A percentile compares a stretch with the other conserved stretches of the same genome.
phyloP scores from a whole-genome alignment of 2,888 invertebrate species.

The Andricus quercusramuli region DNA sequence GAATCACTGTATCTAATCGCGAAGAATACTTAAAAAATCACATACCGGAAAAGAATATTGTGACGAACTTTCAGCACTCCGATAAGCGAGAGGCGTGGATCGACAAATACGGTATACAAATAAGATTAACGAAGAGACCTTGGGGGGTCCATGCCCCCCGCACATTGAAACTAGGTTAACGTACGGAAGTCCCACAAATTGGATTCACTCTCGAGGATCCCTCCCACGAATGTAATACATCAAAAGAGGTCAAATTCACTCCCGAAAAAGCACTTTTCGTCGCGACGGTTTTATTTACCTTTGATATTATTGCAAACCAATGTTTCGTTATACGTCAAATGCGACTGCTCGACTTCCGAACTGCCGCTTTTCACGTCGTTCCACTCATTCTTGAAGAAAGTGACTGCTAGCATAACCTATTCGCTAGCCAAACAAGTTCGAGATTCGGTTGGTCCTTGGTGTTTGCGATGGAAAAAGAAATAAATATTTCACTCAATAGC shows the following conservation, averaged over 20 bases:
- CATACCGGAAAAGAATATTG: not conserved
- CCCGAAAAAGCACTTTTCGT: not conserved
- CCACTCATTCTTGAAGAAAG: constrained; percentile 30
- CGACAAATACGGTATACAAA: constrained; percentile 37
- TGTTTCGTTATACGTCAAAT: constrained; percentile 9
- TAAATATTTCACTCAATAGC: constrained; percentile 23
- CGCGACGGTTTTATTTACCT: constrained; percentile 17
- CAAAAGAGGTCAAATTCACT: constrained; percentile 3
- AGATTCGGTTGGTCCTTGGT: not conserved
- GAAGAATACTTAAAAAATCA: not conserved
- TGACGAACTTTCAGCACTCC: not conserved
- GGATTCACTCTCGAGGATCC: constrained; percentile 3
- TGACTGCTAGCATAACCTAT: constrained; percentile 30
- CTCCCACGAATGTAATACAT: not conserved
- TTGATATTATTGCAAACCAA: not conserved
- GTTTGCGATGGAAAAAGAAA: constrained; percentile 8
- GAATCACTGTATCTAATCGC: constrained; percentile 10
- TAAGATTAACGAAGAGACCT: constrained; percentile 38
- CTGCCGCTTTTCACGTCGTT: constrained; percentile 23
- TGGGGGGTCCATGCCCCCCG: constrained; percentile 42
- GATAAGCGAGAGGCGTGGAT: constrained; percentile 17
- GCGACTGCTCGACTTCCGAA: constrained; percentile 33
- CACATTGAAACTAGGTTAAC: constrained; percentile 37
- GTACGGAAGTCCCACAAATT: constrained; percentile 30
- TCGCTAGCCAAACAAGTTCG: constrained; percentile 10